Evolutionary conservation across 2,797 vertebrate genomes (phyloP), one percentile per base, ranked within the genome.

Genomic region (Carduelis carduelis): DNA sequence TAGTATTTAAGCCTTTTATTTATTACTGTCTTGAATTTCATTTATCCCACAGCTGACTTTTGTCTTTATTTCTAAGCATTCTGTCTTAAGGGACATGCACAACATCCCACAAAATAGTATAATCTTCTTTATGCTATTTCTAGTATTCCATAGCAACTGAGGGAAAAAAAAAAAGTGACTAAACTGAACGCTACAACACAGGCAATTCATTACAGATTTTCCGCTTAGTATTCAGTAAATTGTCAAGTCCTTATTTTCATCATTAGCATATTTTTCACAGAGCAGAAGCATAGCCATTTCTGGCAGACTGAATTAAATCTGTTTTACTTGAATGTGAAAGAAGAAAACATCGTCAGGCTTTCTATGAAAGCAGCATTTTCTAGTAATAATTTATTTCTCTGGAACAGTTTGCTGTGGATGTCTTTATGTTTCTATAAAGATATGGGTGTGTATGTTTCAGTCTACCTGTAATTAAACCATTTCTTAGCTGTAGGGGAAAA

Each of bases 121-220:
- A 87, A 95, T 94, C 80, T 92, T 87, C 94, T 92, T 83, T 59
- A 89, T 92, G 74, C 84, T 93, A 76, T 92, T 87, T 92, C 82
- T 89, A 57, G 79, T 85, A 89, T 95, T 93, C 59, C 89, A 55
- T 68, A 93, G 90, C 84, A 95, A 94, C 83, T 89, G 35, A 37
- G 13, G 11, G 1, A 1, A 22, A 30, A 32, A 83, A 32, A 61
- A 39, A 39, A 39, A 14, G 18, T 86, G 47, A 39, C 80, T 90
- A 53, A 94, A 88, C 74, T 70, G 86, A 95, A 59, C 23, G 18
- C 49, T 93, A 72, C 83, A 94, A 82, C 77, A 60, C 59, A 70
- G 88, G 68, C 92, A 93, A 91, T 95, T 94, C 94, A 84, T 95
- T 93, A 90, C 76, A 88, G 88, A 97, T 95, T 97, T 97, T 95